Conservation (phyloP, 2,113 vertebrate species). For the Saguinus midas region DNA sequence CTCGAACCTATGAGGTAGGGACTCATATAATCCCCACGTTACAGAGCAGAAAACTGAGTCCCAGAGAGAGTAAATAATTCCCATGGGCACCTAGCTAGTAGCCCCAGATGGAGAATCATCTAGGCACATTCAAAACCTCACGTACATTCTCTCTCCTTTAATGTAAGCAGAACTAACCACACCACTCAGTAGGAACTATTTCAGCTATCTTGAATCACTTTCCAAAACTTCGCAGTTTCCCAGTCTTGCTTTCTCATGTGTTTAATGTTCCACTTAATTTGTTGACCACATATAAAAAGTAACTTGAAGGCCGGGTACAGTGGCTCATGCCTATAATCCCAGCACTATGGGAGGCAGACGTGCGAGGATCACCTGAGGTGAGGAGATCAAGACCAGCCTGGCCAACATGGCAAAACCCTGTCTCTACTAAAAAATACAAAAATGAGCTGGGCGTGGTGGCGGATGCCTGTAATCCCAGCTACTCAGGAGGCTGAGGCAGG, state of each 20-base stretch:
- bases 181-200: neutral
- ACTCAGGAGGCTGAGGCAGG: too few relatives aligned
- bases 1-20: neutral
- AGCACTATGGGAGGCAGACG: too few relatives aligned
- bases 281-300: neutral
- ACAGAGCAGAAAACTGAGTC: neutral
- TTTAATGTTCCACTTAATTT: neutral
- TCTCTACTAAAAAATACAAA: too few relatives aligned
- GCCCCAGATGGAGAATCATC: neutral
- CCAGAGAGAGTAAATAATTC: neutral
- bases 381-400: too few relatives aligned
- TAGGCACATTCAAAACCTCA: neutral
- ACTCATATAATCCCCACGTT: neutral
- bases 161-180: neutral
- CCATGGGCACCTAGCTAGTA: neutral
- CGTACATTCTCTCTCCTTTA: neutral
- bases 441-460: too few relatives aligned
- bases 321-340: too few relatives aligned
- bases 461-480: too few relatives aligned
- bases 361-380: too few relatives aligned
- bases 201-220: neutral
- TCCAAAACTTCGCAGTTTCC: neutral
- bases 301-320: neutral
- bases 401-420: too few relatives aligned
- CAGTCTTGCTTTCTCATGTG: neutral